These are phyloP conservation scores for Acrocephalus scirpaceus DNA, from an alignment of 2,797 vertebrate genomes.

Conservation along the genomic window DNA sequence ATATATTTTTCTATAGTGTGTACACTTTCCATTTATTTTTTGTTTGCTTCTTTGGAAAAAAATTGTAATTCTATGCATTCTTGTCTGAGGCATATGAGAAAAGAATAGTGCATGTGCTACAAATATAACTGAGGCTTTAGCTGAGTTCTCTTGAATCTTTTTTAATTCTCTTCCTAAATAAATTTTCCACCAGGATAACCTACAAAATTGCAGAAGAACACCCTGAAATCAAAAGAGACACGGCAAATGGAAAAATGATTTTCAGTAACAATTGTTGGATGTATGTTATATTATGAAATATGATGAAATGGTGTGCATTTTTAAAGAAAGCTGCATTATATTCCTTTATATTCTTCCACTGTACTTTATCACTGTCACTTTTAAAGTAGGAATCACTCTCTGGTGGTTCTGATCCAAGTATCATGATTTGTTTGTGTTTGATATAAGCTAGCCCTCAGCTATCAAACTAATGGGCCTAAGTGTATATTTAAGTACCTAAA, in stretches of 20 bases:
- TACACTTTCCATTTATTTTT: background rate
- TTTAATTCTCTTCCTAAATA: background rate
- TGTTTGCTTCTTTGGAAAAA: background rate
- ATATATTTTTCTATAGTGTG: background rate
- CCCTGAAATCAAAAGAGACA: slow-evolving; percentile 28
- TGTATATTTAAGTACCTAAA: background rate
- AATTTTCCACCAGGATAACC: background rate
- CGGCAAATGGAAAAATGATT: slow-evolving; percentile 31
- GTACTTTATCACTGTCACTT: background rate
- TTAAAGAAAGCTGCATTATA: background rate
- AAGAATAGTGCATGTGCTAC: background rate
- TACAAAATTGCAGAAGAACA: background rate
- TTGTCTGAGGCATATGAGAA: background rate
- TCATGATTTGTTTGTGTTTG: background rate
- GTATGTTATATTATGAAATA: slow-evolving; percentile 33
- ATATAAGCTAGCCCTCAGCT: background rate
- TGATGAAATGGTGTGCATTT: slow-evolving; percentile 11
- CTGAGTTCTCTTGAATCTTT: background rate
- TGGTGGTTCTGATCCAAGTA: background rate
- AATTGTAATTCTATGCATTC: background rate
- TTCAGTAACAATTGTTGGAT: background rate
- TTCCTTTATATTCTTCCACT: background rate
- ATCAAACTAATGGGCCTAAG: background rate
- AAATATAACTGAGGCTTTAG: background rate
- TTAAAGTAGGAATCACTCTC: background rate